Evolutionary conservation across 1,140 invertebrate genomes (phyloP).

Genomic region (Manduca sexta): DNA sequence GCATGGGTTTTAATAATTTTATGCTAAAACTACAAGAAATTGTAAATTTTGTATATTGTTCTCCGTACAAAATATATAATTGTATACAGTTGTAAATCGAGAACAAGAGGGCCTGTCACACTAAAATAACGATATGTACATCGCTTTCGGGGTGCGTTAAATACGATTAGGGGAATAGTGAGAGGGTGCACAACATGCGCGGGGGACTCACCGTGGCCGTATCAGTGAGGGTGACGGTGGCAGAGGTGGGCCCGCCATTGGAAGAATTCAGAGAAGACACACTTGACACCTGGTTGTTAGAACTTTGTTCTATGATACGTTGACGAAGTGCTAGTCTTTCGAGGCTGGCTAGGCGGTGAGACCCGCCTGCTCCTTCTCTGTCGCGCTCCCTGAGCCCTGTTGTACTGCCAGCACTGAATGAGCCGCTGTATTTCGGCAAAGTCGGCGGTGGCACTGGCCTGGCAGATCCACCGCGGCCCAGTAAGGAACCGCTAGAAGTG

Average conservation of each 20-base stretch:
- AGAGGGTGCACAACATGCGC: slow-evolving; percentile 56
- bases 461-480: slow-evolving; percentile 58
- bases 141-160: slow-evolving; percentile 53
- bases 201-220: slow-evolving; percentile 69
- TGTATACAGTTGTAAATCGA: background rate
- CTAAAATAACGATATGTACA: slow-evolving; percentile 51
- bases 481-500: slow-evolving; percentile 60
- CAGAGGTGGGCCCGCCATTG: slow-evolving; percentile 54
- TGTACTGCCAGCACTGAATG: slow-evolving; percentile 66
- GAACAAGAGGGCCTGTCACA: slow-evolving; percentile 16
- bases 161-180: slow-evolving; percentile 53
- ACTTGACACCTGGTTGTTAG: slow-evolving; percentile 57
- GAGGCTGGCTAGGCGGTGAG: slow-evolving; percentile 79
- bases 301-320: slow-evolving; percentile 77
- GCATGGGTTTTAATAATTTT: too few species aligned
- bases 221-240: slow-evolving; percentile 67
- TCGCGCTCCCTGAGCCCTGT: slow-evolving; percentile 68
- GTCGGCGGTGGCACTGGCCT: slow-evolving; percentile 79
- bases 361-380: slow-evolving; percentile 73
- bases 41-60: too few species aligned
- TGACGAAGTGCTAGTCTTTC: slow-evolving; percentile 81
- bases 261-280: slow-evolving; percentile 22
- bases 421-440: slow-evolving; percentile 76
- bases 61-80: too few species aligned
- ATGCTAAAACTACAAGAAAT: too few species aligned